Base-by-base conservation (phyloP, 2,797 vertebrate genomes). In the Gymnodraco acuticeps region DNA sequence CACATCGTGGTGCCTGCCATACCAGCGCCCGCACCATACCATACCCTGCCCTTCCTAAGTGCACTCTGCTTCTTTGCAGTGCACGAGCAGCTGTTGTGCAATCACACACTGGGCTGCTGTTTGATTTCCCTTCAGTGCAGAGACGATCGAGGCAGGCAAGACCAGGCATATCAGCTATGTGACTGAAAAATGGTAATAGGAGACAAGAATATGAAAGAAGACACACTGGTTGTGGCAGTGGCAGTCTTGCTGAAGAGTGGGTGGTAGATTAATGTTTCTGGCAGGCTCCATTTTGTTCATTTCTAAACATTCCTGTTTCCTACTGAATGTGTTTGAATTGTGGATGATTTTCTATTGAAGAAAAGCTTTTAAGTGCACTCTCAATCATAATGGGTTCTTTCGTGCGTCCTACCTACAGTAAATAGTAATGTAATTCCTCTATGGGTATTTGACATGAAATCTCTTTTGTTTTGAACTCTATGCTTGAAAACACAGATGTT, bases 111-210 rank as follows among this genome's bases (percentile, higher is more conserved):
- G 89, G 76, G 90, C 84, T 77, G 74, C 88, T 92, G 90, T 95
- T 94, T 93, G 93, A 94, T 95, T 95, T 93, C 81, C 76, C 85
- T 84, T 89, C 78, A 84, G 85, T 10, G 58, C 82, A 78, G 87
- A 90, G 88, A 92, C 79, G 85, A 94, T 89, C 89, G 91, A 89
- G 81, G 90, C 92, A 92, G 94, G 91, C 95, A 96, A 96, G 95
- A 96, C 95, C 91, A 92, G 95, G 90, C 95, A 95, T 84, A 95
- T 95, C 94, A 94, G 92, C 93, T 94, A 94, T 94, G 93, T 86
- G 84, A 87, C 82, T 88, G 89, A 86, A 90, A 95, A 92, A 93
- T 91, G 88, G 92, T 86, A 94, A 91, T 80, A 92, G 86, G 90
- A 94, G 89, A 92, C 88, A 86, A 82, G 88, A 90, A 91, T 91